Conservation (phyloP, 1,140 invertebrate genomes). For the Drosophila kepulauana region DNA sequence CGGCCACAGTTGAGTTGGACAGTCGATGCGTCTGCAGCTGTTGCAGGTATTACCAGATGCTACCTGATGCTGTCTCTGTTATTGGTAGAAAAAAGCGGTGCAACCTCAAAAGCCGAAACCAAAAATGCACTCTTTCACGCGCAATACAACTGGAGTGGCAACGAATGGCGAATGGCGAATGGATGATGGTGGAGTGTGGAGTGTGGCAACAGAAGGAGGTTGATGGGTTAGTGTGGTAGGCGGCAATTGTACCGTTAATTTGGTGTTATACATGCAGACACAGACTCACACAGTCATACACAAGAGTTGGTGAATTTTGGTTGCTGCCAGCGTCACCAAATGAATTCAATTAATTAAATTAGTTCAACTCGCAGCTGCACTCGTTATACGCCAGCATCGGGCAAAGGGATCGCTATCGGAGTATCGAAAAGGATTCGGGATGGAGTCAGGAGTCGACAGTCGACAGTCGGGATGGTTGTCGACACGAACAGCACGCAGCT, state of each 20-base stretch:
- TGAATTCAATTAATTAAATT: slow-evolving; percentile 81
- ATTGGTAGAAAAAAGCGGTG: slow-evolving; percentile 18
- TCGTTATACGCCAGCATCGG: slow-evolving; percentile 17
- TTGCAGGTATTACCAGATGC: slow-evolving; percentile 5
- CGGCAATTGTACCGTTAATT: slow-evolving; percentile 65
- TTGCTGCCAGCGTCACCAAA: slow-evolving; percentile 51
- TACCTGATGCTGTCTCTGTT: background rate
- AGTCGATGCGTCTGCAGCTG: background rate
- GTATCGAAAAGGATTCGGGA: slow-evolving; percentile 6
- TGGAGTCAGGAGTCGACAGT: background rate
- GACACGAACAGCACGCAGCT: slow-evolving; percentile 46
- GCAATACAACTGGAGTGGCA: slow-evolving; percentile 20
- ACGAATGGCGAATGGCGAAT: background rate
- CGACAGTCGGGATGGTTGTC: slow-evolving; percentile 12
- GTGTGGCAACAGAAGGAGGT: background rate
- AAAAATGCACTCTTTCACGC: slow-evolving; percentile 65
- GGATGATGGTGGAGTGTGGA: slow-evolving; percentile 1
- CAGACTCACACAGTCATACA: background rate
- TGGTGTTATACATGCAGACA: slow-evolving; percentile 43
- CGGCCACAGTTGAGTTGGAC: slow-evolving; percentile 8
- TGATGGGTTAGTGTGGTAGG: slow-evolving; percentile 33
- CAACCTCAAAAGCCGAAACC: slow-evolving; percentile 72
- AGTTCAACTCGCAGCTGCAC: slow-evolving; percentile 50
- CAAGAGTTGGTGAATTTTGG: slow-evolving; percentile 29
- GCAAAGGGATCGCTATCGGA: slow-evolving; percentile 25